phyloP scores from a whole-genome alignment of 2,888 invertebrate genomes.

The Elmis aenea region DNA sequence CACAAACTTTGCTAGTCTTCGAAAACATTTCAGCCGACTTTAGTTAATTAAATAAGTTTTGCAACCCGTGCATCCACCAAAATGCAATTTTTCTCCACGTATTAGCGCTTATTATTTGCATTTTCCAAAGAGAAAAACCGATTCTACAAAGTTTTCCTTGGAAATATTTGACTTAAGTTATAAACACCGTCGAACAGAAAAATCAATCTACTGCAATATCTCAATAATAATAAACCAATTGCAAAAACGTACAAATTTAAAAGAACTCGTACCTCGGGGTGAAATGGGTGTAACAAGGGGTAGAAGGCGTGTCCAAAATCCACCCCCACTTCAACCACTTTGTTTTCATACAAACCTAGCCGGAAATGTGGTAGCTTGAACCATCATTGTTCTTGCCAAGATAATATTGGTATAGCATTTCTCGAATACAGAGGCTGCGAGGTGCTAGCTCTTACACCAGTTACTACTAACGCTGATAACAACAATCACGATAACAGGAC shows the following conservation, averaged over 20 bases:
- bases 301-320: slow-evolving; percentile 25
- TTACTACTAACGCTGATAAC: not conserved
- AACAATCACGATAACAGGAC: not conserved
- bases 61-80: too few species aligned
- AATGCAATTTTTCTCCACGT: too few species aligned
- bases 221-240: slow-evolving; percentile 13
- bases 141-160: too few species aligned
- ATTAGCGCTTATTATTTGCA: too few species aligned
- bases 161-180: too few species aligned
- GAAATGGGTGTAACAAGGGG: slow-evolving; percentile 43
- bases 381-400: slow-evolving; percentile 49
- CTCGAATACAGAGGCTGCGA: slow-evolving; percentile 31
- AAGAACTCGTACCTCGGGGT: slow-evolving; percentile 33
- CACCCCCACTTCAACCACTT: slow-evolving; percentile 42
- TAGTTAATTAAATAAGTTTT: too few species aligned
- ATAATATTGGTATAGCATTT: slow-evolving; percentile 49
- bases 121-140: too few species aligned
- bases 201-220: too few species aligned
- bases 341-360: slow-evolving; percentile 47
- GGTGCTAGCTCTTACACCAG: not conserved
- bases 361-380: slow-evolving; percentile 49
- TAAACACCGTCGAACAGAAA: too few species aligned
- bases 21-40: too few species aligned
- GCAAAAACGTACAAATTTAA: slow-evolving; percentile 19
- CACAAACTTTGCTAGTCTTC: too few species aligned